Conservation (phyloP, 2,797 vertebrate genomes). For the Ptychadena robeensis region DNA sequence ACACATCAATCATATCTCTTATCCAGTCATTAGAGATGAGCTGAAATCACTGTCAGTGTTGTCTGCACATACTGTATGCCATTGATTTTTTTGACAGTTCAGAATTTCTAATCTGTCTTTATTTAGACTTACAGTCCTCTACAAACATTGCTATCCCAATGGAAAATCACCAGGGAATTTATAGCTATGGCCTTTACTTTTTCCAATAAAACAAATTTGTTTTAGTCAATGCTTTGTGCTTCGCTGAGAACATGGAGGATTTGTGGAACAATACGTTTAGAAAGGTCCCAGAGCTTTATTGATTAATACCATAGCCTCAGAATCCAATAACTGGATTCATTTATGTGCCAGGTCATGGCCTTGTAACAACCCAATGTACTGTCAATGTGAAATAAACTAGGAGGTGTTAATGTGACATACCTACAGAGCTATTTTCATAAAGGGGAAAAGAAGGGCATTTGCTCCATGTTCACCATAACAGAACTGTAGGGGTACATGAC, state of each 20-base stretch:
- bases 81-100: background rate
- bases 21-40: too few species aligned
- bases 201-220: constrained; percentile 22
- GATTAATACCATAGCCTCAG: constrained; percentile 29
- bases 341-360: background rate
- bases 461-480: too few species aligned
- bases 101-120: constrained; percentile 4
- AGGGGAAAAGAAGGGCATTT: background rate
- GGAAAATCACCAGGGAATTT: constrained; percentile 7
- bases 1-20: too few species aligned
- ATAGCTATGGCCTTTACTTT: background rate
- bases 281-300: constrained; percentile 11
- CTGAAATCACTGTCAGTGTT: background rate
- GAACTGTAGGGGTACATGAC: too few species aligned
- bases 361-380: constrained; percentile 36
- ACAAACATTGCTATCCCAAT: background rate
- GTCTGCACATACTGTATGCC: background rate
- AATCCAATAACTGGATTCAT: constrained; percentile 43
- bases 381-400: background rate
- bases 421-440: background rate
- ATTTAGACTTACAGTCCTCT: constrained; percentile 1
- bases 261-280: constrained; percentile 2
- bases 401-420: background rate
- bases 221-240: constrained; percentile 14
- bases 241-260: constrained; percentile 33